Evolutionary conservation across 2,888 invertebrate genomes (phyloP).

Genomic region (Noctua comes): DNA sequence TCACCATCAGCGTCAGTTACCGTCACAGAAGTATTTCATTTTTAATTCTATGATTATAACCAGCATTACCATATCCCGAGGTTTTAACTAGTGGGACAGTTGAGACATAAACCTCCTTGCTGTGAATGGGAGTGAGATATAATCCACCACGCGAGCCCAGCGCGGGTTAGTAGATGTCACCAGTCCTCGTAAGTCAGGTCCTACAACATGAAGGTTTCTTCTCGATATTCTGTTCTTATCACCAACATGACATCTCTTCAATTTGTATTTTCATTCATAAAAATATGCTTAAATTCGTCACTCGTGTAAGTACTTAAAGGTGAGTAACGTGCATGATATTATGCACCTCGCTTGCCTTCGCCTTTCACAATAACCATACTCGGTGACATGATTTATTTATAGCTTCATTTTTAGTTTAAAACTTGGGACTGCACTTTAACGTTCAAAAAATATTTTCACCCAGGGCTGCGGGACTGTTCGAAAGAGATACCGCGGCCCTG

Average conservation of each 20-base stretch:
- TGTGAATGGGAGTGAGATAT: too few species aligned
- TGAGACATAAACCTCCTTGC: not conserved
- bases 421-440: not conserved
- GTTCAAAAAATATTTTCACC: too few species aligned
- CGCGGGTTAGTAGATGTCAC: too few species aligned
- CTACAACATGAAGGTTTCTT: not conserved
- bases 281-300: constrained; percentile 20
- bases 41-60: too few species aligned
- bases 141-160: too few species aligned
- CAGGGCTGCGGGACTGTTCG: too few species aligned
- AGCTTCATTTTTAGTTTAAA: not conserved
- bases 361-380: not conserved
- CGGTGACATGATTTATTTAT: constrained; percentile 12
- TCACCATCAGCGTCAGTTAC: too few species aligned
- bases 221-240: not conserved
- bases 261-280: constrained; percentile 28
- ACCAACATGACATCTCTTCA: not conserved
- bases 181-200: too few species aligned
- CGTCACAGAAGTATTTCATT: too few species aligned
- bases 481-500: too few species aligned
- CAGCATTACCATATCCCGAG: too few species aligned
- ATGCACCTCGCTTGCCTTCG: constrained; percentile 30
- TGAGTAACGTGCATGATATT: not conserved
- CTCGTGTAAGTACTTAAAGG: not conserved
- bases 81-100: too few species aligned